Percentiles rank a stretch among this genome's conserved stretches.
Evolutionary conservation across 2,888 invertebrate species (phyloP).

Genomic region (Drosophila macrospina): DNA sequence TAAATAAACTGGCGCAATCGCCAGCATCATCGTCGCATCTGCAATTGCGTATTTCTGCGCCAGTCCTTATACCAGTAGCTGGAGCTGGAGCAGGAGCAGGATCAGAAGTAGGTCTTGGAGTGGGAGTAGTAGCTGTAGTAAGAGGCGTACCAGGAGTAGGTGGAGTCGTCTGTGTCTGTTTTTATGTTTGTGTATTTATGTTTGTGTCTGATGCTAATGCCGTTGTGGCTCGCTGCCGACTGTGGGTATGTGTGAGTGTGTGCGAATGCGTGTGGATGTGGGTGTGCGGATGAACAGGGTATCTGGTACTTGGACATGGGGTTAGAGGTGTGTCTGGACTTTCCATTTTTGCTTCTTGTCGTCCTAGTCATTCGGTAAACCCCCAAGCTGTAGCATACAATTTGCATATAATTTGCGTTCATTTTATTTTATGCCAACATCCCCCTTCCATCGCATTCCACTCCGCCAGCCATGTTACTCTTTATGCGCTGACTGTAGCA

Average conservation of each 20-base stretch:
- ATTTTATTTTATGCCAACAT: constrained; percentile 71
- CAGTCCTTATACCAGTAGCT: constrained; percentile 34
- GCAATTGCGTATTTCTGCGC: constrained; percentile 74
- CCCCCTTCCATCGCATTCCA: constrained; percentile 15
- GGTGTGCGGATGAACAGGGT: neutral
- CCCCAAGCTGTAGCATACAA: constrained; percentile 75
- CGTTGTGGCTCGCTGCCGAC: constrained; percentile 42
- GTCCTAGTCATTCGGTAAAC: constrained; percentile 28
- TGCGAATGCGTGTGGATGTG: neutral
- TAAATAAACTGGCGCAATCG: constrained; percentile 79
- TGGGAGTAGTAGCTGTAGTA: constrained; percentile 11
- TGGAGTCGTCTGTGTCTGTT: constrained; percentile 56
- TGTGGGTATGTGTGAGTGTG: constrained; percentile 10
- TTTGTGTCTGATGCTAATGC: constrained; percentile 66
- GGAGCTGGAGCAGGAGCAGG: neutral
- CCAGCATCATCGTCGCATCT: constrained; percentile 77
- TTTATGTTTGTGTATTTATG: constrained; percentile 60
- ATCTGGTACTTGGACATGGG: constrained; percentile 37
- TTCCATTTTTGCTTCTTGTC: constrained; percentile 74
- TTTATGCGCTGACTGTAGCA: constrained; percentile 35
- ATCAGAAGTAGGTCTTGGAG: neutral
- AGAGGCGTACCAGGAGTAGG: constrained; percentile 34
- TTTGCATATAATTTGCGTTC: constrained; percentile 85
- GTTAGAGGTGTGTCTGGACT: constrained; percentile 76
- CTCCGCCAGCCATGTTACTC: constrained; percentile 22